Conservation (phyloP, 2,888 invertebrate genomes). For the Marronus borbonicus region DNA sequence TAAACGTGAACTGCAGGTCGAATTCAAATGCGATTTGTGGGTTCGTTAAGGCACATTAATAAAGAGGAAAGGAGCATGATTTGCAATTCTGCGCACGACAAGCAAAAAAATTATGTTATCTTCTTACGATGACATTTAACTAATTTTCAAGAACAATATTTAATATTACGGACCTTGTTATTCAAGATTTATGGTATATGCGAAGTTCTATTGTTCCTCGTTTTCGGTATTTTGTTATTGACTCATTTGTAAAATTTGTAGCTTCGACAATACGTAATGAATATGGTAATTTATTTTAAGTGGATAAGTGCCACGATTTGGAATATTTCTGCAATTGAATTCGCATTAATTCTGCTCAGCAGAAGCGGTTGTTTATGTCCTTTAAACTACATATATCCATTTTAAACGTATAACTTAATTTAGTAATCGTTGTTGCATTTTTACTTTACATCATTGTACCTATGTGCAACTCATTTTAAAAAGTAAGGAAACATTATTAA, state of each 20-base stretch:
- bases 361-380: too few species aligned
- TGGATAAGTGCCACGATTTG: not conserved
- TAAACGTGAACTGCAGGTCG: constrained; percentile 9
- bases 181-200: constrained; percentile 6
- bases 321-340: too few species aligned
- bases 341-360: too few species aligned
- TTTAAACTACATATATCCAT: too few species aligned
- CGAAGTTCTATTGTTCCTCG: constrained; percentile 10
- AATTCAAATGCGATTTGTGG: constrained; percentile 27
- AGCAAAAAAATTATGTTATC: constrained; percentile 34
- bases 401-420: too few species aligned
- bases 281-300: constrained; percentile 9
- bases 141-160: constrained; percentile 33
- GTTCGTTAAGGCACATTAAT: not conserved
- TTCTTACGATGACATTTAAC: constrained; percentile 29
- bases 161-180: constrained; percentile 20
- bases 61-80: not conserved
- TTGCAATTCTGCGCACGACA: constrained; percentile 21
- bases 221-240: not conserved
- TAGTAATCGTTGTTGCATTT: too few species aligned
- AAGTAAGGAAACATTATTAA: too few species aligned
- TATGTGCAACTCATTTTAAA: too few species aligned
- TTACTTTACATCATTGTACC: too few species aligned
- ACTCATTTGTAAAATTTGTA: constrained; percentile 5
- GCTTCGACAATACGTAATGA: not conserved